Percentiles rank a stretch among this genome's conserved stretches.
Conservation (phyloP, 2,113 vertebrate species). For the Ictalurus punctatus region DNA sequence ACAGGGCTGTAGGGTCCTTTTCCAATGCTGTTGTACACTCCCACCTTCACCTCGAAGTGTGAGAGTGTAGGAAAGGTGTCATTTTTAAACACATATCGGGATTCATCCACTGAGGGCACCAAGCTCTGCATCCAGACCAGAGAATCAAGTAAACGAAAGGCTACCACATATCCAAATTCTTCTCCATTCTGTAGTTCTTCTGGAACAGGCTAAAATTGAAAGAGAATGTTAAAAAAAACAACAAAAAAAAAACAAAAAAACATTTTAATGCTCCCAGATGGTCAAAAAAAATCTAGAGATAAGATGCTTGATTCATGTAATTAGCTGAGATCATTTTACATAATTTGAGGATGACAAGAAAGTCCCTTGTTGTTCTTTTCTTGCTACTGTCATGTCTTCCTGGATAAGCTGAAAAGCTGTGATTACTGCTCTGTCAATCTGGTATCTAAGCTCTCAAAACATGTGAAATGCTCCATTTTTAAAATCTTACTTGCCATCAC, state of each 20-base stretch:
- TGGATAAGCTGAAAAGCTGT: constrained; percentile 28
- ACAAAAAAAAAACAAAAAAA: background rate
- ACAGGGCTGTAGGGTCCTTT: constrained; percentile 78
- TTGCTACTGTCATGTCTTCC: constrained; percentile 13
- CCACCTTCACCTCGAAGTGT: constrained; percentile 85
- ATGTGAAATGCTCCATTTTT: constrained; percentile 7
- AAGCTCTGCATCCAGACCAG: constrained; percentile 80
- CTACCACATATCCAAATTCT: constrained; percentile 83
- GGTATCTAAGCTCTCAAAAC: constrained; percentile 6
- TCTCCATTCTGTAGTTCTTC: constrained; percentile 88
- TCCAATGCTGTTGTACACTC: constrained; percentile 82
- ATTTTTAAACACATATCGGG: constrained; percentile 80
- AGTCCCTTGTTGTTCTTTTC: constrained; percentile 5
- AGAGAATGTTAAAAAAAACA: constrained; percentile 40
- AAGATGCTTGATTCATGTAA: constrained; percentile 12
- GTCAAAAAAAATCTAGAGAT: background rate
- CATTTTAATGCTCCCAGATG: background rate
- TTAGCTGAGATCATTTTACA: constrained; percentile 20
- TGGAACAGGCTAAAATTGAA: constrained; percentile 74
- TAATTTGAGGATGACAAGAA: constrained; percentile 20
- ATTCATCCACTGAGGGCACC: constrained; percentile 78
- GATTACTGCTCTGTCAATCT: constrained; percentile 32
- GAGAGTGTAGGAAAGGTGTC: constrained; percentile 80
- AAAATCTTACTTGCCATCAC: constrained; percentile 25
- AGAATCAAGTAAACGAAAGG: constrained; percentile 79